Evolutionary conservation across 1,140 invertebrate species (phyloP).

Genomic region (Drosophila quadrilineata): DNA sequence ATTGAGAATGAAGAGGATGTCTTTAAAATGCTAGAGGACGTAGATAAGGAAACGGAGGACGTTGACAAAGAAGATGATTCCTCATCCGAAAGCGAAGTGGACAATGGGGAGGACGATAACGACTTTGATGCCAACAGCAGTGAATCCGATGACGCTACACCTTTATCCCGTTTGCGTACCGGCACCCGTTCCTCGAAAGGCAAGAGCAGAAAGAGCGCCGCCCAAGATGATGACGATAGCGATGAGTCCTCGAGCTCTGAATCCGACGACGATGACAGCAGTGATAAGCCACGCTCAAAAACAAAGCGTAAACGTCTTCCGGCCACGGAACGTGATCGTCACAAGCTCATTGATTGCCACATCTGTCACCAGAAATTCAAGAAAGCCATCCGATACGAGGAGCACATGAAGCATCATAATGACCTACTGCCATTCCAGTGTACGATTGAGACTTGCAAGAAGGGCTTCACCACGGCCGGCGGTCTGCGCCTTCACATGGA

Average conservation of each 20-base stretch:
- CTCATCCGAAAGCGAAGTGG: conserved; percentile 42
- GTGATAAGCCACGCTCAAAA: conserved; percentile 24
- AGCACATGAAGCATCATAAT: conserved; percentile 75
- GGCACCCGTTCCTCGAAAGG: conserved; percentile 11
- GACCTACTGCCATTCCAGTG: conserved; percentile 71
- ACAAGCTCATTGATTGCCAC: conserved; percentile 63
- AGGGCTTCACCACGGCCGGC: conserved; percentile 66
- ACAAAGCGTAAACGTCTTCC: conserved; percentile 51
- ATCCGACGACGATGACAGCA: conserved; percentile 22
- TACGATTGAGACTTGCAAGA: conserved; percentile 61
- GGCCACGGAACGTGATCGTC: conserved; percentile 34
- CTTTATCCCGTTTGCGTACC: conserved; percentile 64
- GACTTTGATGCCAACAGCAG: conserved; percentile 62
- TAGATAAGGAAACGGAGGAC: conserved; percentile 68
- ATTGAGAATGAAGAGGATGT: conserved; percentile 77
- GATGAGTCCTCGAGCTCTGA: conserved; percentile 38
- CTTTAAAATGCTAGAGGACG: conserved; percentile 73
- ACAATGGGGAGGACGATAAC: conserved; percentile 24
- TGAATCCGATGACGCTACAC: conserved; percentile 60
- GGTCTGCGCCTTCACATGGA: conserved; percentile 66
- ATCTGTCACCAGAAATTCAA: conserved; percentile 74
- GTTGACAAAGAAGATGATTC: conserved; percentile 45
- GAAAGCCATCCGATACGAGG: conserved; percentile 57
- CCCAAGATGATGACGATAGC: conserved; percentile 45
- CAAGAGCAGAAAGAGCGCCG: conserved; percentile 21